Percentiles rank a stretch among this genome's conserved stretches.
phyloP scores from a whole-genome alignment of 2,113 vertebrate species.

The Garra rufa region DNA sequence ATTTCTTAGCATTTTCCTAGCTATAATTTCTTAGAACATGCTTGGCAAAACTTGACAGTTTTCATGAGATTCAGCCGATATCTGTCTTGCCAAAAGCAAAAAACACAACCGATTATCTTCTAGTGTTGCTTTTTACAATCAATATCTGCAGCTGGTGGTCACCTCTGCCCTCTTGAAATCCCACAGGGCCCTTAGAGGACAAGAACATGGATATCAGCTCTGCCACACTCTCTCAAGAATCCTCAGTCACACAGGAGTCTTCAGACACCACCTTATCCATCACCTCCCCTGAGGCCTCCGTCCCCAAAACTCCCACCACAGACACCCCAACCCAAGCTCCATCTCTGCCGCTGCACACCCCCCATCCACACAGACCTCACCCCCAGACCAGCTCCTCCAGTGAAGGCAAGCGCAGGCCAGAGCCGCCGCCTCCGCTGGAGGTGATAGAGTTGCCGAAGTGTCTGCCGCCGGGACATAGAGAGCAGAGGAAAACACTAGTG shows the following conservation, averaged over 20 bases:
- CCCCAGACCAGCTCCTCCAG: conserved; percentile 62
- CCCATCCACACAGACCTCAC: conserved; percentile 51
- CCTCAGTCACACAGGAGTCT: conserved; percentile 69
- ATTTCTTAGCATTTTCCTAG: neutral
- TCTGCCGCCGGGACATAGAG: conserved; percentile 80
- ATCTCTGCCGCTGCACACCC: conserved; percentile 56
- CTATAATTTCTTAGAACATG: too few relatives aligned
- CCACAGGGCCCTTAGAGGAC: conserved; percentile 51
- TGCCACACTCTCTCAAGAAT: conserved; percentile 64
- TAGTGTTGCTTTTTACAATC: neutral
- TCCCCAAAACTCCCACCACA: conserved; percentile 64
- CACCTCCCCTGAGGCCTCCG: conserved; percentile 65
- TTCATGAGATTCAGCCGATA: neutral
- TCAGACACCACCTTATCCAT: conserved; percentile 71
- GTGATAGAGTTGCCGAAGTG: conserved; percentile 79
- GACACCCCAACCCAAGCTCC: conserved; percentile 66
- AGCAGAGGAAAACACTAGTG: conserved; percentile 88
- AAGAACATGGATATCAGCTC: conserved; percentile 50
- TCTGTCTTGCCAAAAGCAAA: neutral
- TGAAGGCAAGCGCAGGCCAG: conserved; percentile 81
- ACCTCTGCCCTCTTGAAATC: neutral
- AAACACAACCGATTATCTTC: neutral
- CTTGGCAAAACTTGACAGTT: too few relatives aligned
- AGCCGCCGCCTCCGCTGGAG: conserved; percentile 71
- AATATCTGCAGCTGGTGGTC: neutral